phyloP scores from a whole-genome alignment of 2,113 vertebrate species.

The Gallinago paraguaiae region DNA sequence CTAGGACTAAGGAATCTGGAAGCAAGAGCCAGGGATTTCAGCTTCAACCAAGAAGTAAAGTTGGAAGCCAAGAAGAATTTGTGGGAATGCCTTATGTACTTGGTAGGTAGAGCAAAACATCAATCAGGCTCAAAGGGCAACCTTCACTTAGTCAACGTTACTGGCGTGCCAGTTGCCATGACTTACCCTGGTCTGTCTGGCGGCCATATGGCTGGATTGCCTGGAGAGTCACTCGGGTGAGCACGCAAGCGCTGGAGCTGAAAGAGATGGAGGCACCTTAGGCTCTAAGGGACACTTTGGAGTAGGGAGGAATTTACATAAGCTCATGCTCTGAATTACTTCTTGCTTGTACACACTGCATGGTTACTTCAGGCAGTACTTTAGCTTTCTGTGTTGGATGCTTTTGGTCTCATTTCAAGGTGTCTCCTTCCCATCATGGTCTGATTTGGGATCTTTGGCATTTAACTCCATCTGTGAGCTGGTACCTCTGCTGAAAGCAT shows the following conservation, averaged over 20 bases:
- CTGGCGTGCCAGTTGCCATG: neutral
- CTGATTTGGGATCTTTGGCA: neutral
- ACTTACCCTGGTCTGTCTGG: neutral
- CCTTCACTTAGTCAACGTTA: neutral
- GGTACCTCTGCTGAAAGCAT: neutral
- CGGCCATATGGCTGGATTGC: accelerated
- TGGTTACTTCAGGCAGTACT: neutral
- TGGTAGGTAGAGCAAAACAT: neutral
- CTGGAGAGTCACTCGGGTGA: neutral
- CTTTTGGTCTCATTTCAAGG: neutral
- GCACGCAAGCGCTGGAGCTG: neutral
- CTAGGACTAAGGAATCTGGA: neutral
- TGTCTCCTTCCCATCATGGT: neutral
- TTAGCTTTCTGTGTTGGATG: neutral
- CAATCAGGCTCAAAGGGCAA: neutral
- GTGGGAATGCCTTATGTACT: neutral
- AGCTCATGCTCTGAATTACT: neutral
- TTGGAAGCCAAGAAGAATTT: neutral
- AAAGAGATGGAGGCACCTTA: neutral
- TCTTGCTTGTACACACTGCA: neutral
- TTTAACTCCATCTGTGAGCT: neutral
- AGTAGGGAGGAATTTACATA: neutral
- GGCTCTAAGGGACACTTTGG: neutral
- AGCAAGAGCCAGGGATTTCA: neutral
- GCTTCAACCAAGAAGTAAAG: neutral